A percentile compares a stretch with the other conserved stretches of the same genome.
phyloP scores from a whole-genome alignment of 92 coral and sea anemone species.

The Montipora capitata region DNA sequence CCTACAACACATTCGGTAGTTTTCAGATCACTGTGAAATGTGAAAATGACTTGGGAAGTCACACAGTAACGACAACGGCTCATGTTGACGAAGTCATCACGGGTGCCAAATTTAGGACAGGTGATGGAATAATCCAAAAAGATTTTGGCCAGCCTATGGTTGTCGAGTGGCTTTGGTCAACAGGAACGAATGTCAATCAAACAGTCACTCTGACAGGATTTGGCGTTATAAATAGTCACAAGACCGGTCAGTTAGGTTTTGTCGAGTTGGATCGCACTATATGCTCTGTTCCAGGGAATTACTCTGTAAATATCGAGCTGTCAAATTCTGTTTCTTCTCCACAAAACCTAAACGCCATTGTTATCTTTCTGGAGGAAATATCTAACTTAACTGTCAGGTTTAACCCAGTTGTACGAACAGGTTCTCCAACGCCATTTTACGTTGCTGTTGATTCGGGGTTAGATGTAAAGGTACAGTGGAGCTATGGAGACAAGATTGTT shows the following conservation, averaged over 20 bases:
- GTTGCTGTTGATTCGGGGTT: constrained; percentile 76
- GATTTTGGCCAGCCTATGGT: constrained; percentile 49
- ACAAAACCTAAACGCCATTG: constrained; percentile 31
- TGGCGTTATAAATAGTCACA: constrained; percentile 1
- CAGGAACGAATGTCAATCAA: constrained; percentile 75
- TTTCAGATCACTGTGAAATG: constrained; percentile 66
- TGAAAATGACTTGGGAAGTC: constrained; percentile 45
- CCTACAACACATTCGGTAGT: constrained; percentile 49
- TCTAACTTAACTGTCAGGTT: constrained; percentile 46
- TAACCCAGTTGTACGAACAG: constrained; percentile 75
- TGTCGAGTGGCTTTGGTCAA: constrained; percentile 79
- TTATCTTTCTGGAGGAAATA: constrained; percentile 64
- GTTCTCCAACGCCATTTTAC: constrained; percentile 67
- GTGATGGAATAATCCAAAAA: background rate
- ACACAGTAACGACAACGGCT: constrained; percentile 31
- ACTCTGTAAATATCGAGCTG: constrained; percentile 71
- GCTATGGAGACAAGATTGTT: constrained; percentile 75
- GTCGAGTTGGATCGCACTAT: constrained; percentile 39
- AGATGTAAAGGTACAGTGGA: constrained; percentile 77
- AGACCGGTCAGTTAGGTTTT: constrained; percentile 2
- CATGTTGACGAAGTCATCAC: constrained; percentile 75
- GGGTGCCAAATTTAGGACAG: constrained; percentile 65
- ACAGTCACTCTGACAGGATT: constrained; percentile 28
- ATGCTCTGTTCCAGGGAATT: constrained; percentile 76
- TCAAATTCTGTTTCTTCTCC: constrained; percentile 77